Evolutionary conservation across 2,888 invertebrate species (phyloP).

Genomic region (Drosophila stalkeri): DNA sequence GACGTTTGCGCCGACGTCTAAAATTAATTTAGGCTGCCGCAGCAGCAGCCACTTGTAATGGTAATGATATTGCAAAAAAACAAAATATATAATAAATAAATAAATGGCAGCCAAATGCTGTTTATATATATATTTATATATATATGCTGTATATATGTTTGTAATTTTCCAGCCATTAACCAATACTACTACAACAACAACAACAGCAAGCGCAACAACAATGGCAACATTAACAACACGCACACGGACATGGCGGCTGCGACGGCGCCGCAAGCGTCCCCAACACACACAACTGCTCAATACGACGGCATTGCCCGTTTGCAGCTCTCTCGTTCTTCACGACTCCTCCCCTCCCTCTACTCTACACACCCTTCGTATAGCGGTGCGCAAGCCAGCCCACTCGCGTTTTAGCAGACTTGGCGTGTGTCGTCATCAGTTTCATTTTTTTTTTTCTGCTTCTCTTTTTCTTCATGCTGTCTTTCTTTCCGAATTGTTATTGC

Average conservation of each 20-base stretch:
- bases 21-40: slow-evolving; percentile 35
- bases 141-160: slow-evolving; percentile 37
- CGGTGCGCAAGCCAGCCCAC: slow-evolving; percentile 30
- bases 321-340: neutral
- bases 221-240: slow-evolving; percentile 41
- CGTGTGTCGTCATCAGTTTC: slow-evolving; percentile 75
- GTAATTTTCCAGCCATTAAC: slow-evolving; percentile 76
- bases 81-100: slow-evolving; percentile 10
- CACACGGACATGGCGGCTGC: slow-evolving; percentile 51
- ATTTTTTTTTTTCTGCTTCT: slow-evolving; percentile 47
- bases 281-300: slow-evolving; percentile 39
- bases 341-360: neutral
- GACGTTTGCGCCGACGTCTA: slow-evolving; percentile 19
- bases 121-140: slow-evolving; percentile 20
- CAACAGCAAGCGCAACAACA: slow-evolving; percentile 17
- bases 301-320: slow-evolving; percentile 12
- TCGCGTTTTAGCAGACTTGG: slow-evolving; percentile 38
- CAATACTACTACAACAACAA: slow-evolving; percentile 49
- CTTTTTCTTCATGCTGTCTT: slow-evolving; percentile 11
- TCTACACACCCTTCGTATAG: neutral
- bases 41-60: slow-evolving; percentile 43
- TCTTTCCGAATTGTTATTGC: slow-evolving; percentile 34
- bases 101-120: slow-evolving; percentile 38
- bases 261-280: slow-evolving; percentile 26
- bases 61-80: slow-evolving; percentile 58